Evolutionary conservation across 2,113 vertebrate genomes (phyloP).

Genomic region (Typhlomys cinereus): DNA sequence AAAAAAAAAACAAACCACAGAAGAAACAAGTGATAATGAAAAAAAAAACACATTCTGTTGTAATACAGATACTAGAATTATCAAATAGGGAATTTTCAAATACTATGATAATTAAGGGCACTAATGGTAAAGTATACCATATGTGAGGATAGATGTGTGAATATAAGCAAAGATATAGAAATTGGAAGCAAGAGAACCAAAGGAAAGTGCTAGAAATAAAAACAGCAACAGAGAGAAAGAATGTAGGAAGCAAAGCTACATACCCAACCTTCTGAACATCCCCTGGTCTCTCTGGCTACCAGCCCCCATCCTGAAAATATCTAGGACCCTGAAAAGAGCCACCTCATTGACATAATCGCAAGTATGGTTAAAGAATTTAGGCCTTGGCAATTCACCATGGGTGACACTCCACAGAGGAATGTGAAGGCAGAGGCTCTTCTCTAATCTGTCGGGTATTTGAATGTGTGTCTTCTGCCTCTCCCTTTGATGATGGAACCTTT

Average conservation of each 20-base stretch:
- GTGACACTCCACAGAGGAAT: not conserved
- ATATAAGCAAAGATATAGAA: not conserved
- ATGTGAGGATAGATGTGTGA: not conserved
- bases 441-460: not conserved
- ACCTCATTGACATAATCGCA: not conserved
- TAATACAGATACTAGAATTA: not conserved
- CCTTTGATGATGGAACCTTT: not conserved
- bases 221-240: not conserved
- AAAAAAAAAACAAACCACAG: not conserved
- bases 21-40: not conserved
- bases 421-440: not conserved
- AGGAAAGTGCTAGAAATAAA: constrained; percentile 1
- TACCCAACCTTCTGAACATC: not conserved
- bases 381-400: not conserved
- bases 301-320: not conserved
- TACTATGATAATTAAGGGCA: not conserved
- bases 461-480: not conserved
- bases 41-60: not conserved
- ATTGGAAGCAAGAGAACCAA: not conserved
- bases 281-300: not conserved
- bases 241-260: not conserved
- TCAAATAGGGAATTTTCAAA: not conserved
- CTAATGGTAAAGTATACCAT: not conserved
- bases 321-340: not conserved
- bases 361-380: not conserved